Evolutionary conservation across 2,797 vertebrate species (phyloP), one percentile per base, ranked within the genome.

Genomic region (Sciurus carolinensis): DNA sequence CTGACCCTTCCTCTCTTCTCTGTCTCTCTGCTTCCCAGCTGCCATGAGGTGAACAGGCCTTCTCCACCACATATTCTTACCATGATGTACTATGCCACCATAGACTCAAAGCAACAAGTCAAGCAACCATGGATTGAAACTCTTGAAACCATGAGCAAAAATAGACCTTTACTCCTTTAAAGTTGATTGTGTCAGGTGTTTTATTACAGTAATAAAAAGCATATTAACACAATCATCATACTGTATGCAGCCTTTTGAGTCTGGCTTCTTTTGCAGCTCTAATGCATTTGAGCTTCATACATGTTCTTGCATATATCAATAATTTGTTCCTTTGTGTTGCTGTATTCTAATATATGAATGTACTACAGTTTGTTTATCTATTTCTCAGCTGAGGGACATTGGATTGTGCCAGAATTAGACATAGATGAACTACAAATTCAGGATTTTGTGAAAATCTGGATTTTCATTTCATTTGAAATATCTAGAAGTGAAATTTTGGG

Each of bases 381-480:
- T 79, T 92, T 17, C 5, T 92, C 22, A 87, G 30, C 20, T 67
- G 26, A 95, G n/a, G 15, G 30, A 59, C 14, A 50, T 52, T 52
- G n/a, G 8, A 1, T 80, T 89, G 24, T 69, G 28, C 44, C 52
- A 91, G n/a, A 62, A 82, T 69, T 81, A 36, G 36, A 64, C 59
- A 95, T 39, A 87, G 52, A 28, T 24, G 3, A 90, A 62, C 26
- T 88, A 13, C 59, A 47, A 1, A 77, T 67, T 75, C 18, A 83
- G 10, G 26, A 9, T 96, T 91, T 87, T 84, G 33, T 66, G 24
- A 7, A 33, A 93, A 71, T 24, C 24, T 54, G 4, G 54, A 73
- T 82, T 97, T 82, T 66, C 33, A 62, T 80, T 90, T 87, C 17
- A 90, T 91, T 71, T 87, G 59, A 96, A 82, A 72, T 84, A 72